phyloP scores from a whole-genome alignment of 2,797 vertebrate species.

The Molossus molossus region DNA sequence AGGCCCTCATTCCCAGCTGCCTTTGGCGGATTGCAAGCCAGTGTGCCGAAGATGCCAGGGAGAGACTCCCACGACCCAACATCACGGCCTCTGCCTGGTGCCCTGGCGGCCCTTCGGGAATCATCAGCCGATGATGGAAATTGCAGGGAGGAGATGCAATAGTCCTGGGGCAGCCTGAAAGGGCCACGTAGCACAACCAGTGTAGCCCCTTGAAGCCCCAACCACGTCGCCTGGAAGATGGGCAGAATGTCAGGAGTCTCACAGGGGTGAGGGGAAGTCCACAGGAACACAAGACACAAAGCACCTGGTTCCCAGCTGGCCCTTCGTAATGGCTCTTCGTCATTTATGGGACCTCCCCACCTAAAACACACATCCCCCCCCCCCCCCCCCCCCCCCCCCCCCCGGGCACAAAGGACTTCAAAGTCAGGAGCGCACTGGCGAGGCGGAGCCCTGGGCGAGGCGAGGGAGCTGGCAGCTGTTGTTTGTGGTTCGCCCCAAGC shows the following conservation, averaged over 20 bases:
- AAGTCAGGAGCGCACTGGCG: not conserved
- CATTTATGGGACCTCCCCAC: not conserved
- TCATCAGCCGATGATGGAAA: not conserved
- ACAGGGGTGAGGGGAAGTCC: not conserved
- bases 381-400: not conserved
- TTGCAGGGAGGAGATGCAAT: not conserved
- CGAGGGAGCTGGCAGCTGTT: not conserved
- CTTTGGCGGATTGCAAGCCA: not conserved
- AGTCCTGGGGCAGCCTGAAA: not conserved
- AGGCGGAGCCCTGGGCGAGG: not conserved
- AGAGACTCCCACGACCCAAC: not conserved
- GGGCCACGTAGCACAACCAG: not conserved
- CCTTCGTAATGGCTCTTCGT: not conserved
- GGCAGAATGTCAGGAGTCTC: not conserved
- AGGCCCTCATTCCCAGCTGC: not conserved
- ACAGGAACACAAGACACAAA: accelerated
- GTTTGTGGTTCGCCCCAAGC: not conserved
- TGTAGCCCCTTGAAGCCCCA: not conserved
- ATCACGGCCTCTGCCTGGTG: not conserved
- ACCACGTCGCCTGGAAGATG: not conserved
- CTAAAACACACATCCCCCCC: not conserved
- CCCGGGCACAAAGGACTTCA: not conserved
- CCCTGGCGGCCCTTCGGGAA: not conserved
- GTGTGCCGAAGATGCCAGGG: not conserved
- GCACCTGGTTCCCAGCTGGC: accelerated